Evolutionary conservation across 2,797 vertebrate species (phyloP).

Genomic region (Anguilla megastoma): DNA sequence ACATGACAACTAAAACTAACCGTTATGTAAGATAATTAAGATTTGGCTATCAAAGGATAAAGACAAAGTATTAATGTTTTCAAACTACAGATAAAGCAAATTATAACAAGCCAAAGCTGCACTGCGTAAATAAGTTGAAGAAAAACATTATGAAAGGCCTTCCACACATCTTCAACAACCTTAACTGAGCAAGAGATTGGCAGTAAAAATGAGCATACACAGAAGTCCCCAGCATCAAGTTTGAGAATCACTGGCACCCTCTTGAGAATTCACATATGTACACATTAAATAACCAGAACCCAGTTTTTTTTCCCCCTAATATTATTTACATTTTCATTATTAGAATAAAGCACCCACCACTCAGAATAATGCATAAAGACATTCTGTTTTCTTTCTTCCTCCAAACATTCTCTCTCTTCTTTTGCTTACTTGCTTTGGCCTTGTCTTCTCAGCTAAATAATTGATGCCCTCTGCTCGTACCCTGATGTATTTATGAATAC

Average conservation of each 20-base stretch:
- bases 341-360: background rate
- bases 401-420: background rate
- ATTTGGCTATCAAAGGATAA: background rate
- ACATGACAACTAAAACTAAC: background rate
- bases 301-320: background rate
- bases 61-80: background rate
- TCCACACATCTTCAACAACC: too few species aligned
- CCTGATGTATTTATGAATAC: constrained; percentile 72
- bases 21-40: background rate
- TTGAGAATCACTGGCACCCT: background rate
- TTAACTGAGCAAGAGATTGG: too few species aligned
- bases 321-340: background rate
- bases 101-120: too few species aligned
- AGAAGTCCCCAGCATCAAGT: background rate
- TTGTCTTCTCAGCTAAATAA: constrained; percentile 69
- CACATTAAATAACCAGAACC: background rate
- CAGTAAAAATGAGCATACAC: background rate
- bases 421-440: constrained; percentile 50
- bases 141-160: too few species aligned
- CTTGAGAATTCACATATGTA: background rate
- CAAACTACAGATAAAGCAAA: too few species aligned
- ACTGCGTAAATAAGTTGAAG: too few species aligned
- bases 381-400: constrained; percentile 19
- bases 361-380: background rate
- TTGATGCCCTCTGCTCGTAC: constrained; percentile 58